Evolutionary conservation across 2,888 invertebrate species (phyloP), one percentile per base, ranked within the genome.

Genomic region (Ennomos erosarius): DNA sequence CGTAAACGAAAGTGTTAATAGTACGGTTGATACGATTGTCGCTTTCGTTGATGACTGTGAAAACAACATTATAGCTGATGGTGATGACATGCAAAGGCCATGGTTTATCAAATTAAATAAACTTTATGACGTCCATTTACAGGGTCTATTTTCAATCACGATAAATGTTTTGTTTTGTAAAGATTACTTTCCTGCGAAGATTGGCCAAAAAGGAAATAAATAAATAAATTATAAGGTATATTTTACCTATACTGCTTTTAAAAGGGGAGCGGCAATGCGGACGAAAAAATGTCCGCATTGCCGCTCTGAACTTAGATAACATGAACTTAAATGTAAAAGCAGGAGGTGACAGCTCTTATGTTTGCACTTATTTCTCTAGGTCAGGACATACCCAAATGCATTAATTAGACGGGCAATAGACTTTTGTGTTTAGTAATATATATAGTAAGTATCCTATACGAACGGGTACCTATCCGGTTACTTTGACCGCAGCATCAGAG

Each of bases 1-100:
- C 38, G 49, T 59, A 40, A 59, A 49, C 48, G 59, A 59, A 59
- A 59, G 59, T 54, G 59, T 53, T 48, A 59, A 53, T 53, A 49
- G 53, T 53, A 38, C 49, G 38, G 33, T 54, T 59, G 53, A 59
- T 53, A 59, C 59, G 53, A 45, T 49, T 59, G 59, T 55, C 55
- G 55, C 59, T 55, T 59, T 55, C 55, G 55, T 55, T 59, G 55
- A 54, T 47, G 59, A 55, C 55, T 55, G 54, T 51, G 46, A 47
- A 59, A 59, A 59, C 48, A 59, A 59, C 53, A 59, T 58, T 58
- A 50, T 55, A 37, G 50, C 46, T 59, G 59, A 59, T 16, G 16
- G 16, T 2, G 16, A 16, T 53, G 58, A 54, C 59, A 59, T 59
- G 53, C 59, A 59, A 59, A 59, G 59, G 59, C 54, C 59, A 59